These are phyloP conservation scores for Caprella mutica DNA, from an alignment of 2,888 invertebrate species.

Conservation along the genomic window DNA sequence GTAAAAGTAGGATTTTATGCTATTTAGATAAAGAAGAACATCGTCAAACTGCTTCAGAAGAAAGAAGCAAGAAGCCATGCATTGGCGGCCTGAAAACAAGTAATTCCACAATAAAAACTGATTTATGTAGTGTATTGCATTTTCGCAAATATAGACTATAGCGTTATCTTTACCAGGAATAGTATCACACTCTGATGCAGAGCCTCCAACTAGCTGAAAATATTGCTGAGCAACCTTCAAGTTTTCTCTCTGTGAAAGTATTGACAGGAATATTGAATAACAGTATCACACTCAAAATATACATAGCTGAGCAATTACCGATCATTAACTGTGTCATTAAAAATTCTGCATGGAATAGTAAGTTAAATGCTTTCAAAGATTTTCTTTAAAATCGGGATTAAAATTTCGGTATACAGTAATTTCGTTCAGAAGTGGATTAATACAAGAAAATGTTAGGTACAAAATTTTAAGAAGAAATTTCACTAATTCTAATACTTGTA, in stretches of 20 bases:
- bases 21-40: slow-evolving; percentile 88
- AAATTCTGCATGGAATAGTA: no score
- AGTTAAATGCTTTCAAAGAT: no score
- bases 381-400: no score
- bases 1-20: slow-evolving; percentile 90
- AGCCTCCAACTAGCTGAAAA: slow-evolving; percentile 90
- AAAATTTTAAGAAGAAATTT: no score
- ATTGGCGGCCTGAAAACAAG: slow-evolving; percentile 94
- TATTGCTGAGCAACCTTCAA: slow-evolving; percentile 91
- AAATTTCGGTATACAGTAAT: no score
- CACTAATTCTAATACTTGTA: no score
- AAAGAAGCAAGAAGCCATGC: slow-evolving; percentile 97
- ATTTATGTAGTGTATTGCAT: neutral
- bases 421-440: no score
- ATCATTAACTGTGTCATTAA: no score
- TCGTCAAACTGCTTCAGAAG: slow-evolving; percentile 89
- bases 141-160: neutral
- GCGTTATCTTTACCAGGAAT: no score
- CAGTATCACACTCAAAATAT: neutral
- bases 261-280: neutral
- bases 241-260: slow-evolving; percentile 69
- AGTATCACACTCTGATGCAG: slow-evolving; percentile 93
- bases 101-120: no score
- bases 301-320: no score
- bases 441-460: no score